Evolutionary conservation across 2,113 vertebrate genomes (phyloP).

Genomic region (Tor tambroides): DNA sequence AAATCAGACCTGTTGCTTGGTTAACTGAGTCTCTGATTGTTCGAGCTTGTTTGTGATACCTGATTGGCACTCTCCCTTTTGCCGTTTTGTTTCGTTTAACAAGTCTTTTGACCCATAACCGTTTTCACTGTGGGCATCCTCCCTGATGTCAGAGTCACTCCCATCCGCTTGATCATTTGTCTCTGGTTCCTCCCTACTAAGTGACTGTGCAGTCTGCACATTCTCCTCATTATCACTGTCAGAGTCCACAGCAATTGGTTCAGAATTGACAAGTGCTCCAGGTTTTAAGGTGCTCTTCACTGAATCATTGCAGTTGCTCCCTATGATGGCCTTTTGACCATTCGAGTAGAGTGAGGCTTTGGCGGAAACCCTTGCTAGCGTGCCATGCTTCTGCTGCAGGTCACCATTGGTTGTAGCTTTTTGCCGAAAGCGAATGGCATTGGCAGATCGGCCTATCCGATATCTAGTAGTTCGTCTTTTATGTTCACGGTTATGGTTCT

Average conservation of each 20-base stretch:
- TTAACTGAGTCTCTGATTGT: constrained; percentile 68
- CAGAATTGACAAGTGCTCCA: constrained; percentile 67
- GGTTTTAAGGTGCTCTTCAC: constrained; percentile 68
- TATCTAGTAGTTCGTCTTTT: constrained; percentile 82
- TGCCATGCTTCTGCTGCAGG: constrained; percentile 34
- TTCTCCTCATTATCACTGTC: constrained; percentile 72
- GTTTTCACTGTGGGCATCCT: constrained; percentile 76
- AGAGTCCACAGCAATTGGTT: constrained; percentile 76
- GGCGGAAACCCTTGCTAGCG: constrained; percentile 30
- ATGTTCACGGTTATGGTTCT: constrained; percentile 74
- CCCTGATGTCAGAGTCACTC: constrained; percentile 81
- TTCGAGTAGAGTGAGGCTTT: constrained; percentile 58
- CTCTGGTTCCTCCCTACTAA: constrained; percentile 6
- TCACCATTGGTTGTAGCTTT: constrained; percentile 61
- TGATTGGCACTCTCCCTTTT: constrained; percentile 79
- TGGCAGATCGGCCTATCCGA: constrained; percentile 75
- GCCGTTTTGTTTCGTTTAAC: constrained; percentile 80
- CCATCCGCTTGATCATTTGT: constrained; percentile 62
- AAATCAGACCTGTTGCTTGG: constrained; percentile 71
- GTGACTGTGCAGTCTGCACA: constrained; percentile 55
- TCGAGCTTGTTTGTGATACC: constrained; percentile 75
- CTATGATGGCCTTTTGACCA: constrained; percentile 49
- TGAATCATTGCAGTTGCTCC: constrained; percentile 70
- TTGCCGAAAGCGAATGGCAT: constrained; percentile 62
- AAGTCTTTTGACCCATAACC: constrained; percentile 78